A percentile compares a stretch with the other conserved stretches of the same genome.
Conservation (phyloP, 2,888 invertebrate genomes). For the Tetanocera ferruginea region DNA sequence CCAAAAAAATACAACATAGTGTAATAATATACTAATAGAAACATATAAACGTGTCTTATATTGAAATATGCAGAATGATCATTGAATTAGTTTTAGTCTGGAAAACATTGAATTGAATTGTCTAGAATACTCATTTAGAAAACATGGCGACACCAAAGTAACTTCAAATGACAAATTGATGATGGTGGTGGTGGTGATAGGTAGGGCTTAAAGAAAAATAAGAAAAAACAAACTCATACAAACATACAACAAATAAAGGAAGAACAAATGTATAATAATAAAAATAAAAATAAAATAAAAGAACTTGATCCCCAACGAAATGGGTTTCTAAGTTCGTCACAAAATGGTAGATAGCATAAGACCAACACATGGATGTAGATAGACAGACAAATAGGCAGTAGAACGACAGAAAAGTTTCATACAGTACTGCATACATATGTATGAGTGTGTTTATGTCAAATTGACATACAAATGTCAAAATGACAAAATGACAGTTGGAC, state of each 20-base stretch:
- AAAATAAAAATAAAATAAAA: constrained; percentile 11
- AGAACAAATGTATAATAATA: constrained; percentile 1
- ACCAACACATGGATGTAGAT: background rate
- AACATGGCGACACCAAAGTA: background rate
- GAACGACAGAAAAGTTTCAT: background rate
- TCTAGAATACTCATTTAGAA: background rate
- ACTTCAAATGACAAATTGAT: background rate
- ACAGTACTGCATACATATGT: background rate
- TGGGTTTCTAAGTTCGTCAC: constrained; percentile 10
- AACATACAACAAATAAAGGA: constrained; percentile 15
- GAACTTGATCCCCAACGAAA: constrained; percentile 6
- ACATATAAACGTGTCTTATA: too few relatives aligned
- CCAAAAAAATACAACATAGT: too few relatives aligned
- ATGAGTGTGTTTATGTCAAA: background rate
- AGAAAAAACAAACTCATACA: background rate
- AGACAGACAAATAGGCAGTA: background rate
- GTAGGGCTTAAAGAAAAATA: background rate
- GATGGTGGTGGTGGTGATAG: background rate
- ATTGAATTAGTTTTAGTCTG: too few relatives aligned
- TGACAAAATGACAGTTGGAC: constrained; percentile 4
- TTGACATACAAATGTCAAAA: constrained; percentile 13
- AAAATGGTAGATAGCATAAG: background rate
- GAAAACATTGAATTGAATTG: background rate
- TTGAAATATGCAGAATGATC: too few relatives aligned
- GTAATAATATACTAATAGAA: too few relatives aligned